Percentiles rank a stretch among this genome's conserved stretches.
These are phyloP conservation scores for Laspeyria flexula DNA, from an alignment of 2,888 invertebrate species.

Conservation along the genomic window DNA sequence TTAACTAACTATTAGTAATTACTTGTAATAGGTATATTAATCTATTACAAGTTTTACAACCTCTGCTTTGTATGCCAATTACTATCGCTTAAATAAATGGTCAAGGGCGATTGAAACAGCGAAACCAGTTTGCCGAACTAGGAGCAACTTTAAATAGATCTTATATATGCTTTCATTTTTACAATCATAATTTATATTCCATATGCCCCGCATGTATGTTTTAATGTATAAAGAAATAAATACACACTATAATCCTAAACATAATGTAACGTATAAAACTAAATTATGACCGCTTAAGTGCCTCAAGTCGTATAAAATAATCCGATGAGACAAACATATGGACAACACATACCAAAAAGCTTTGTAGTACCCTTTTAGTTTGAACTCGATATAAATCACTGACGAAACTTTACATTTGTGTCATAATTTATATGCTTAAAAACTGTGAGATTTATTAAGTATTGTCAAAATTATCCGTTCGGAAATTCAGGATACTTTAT, in stretches of 20 bases:
- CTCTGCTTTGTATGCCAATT: slow-evolving; percentile 25
- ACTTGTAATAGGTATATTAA: slow-evolving; percentile 28
- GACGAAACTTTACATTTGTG: slow-evolving; percentile 29
- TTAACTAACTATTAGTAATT: slow-evolving; percentile 27
- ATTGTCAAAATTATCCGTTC: slow-evolving; percentile 3
- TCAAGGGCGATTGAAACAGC: slow-evolving; percentile 31
- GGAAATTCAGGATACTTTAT: slow-evolving; percentile 6
- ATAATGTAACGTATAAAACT: slow-evolving; percentile 31
- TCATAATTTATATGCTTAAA: slow-evolving; percentile 24
- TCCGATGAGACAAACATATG: slow-evolving; percentile 46
- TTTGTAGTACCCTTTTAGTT: slow-evolving; percentile 37
- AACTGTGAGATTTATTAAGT: slow-evolving; percentile 5
- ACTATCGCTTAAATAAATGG: slow-evolving; percentile 23
- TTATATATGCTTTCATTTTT: background rate
- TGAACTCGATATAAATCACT: slow-evolving; percentile 39
- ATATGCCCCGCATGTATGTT: background rate
- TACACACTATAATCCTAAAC: slow-evolving; percentile 15
- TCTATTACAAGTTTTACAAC: slow-evolving; percentile 30
- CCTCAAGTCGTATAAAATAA: slow-evolving; percentile 24
- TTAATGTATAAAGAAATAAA: slow-evolving; percentile 4
- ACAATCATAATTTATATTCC: background rate
- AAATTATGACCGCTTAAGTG: slow-evolving; percentile 38
- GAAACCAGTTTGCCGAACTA: slow-evolving; percentile 18
- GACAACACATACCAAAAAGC: slow-evolving; percentile 33
- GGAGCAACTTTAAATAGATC: slow-evolving; percentile 18